phyloP scores from a whole-genome alignment of 2,888 invertebrate genomes.

The Drosophila lutescens region DNA sequence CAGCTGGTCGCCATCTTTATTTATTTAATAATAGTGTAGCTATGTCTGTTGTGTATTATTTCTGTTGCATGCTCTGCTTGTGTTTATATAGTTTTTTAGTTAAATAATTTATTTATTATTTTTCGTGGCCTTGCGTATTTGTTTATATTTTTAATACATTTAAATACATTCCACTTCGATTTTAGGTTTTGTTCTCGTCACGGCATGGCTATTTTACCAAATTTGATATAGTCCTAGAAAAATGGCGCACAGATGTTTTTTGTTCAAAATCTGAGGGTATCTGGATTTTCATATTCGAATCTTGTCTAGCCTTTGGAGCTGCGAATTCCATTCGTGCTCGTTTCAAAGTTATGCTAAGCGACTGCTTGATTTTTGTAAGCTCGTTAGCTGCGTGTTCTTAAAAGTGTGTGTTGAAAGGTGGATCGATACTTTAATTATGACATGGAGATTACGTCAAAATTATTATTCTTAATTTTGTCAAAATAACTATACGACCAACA shows the following conservation, averaged over 20 bases:
- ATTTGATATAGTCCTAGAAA: constrained; percentile 41
- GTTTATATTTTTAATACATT: constrained; percentile 76
- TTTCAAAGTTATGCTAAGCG: constrained; percentile 63
- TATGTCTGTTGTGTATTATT: constrained; percentile 71
- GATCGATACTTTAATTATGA: neutral
- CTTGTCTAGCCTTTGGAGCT: constrained; percentile 43
- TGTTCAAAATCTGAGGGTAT: constrained; percentile 44
- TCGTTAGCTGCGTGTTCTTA: constrained; percentile 54
- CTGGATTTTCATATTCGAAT: constrained; percentile 26
- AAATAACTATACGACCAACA: neutral
- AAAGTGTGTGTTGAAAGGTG: constrained; percentile 19
- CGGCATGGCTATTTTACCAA: constrained; percentile 18
- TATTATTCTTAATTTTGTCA: neutral
- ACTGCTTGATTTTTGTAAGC: constrained; percentile 66
- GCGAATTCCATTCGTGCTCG: constrained; percentile 70
- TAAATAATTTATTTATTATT: constrained; percentile 32
- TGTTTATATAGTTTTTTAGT: constrained; percentile 44
- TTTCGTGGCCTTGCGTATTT: constrained; percentile 60
- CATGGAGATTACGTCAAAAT: neutral
- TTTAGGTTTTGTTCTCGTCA: constrained; percentile 42
- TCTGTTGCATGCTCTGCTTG: constrained; percentile 53
- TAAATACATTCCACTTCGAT: constrained; percentile 72
- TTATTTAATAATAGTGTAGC: constrained; percentile 75
- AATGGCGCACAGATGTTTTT: constrained; percentile 57
- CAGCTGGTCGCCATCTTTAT: constrained; percentile 63